Evolutionary conservation across 2,888 invertebrate species (phyloP), one percentile per base, ranked within the genome.

Genomic region (Acleris sparsana): DNA sequence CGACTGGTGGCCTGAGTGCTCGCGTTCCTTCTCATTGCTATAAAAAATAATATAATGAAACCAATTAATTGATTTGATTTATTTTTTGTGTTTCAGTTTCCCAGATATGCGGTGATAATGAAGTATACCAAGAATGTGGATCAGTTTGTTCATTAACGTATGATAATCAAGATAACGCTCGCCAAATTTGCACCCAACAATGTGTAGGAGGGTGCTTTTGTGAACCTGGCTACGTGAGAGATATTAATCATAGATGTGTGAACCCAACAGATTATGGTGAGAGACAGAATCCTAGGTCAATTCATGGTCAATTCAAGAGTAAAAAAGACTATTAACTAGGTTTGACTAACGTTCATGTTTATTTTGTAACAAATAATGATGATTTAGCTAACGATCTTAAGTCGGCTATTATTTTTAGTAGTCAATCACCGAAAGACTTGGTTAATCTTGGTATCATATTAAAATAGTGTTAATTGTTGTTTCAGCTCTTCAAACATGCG

Each of bases 131-230:
- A 18, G 18, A 61, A 3, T 66, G 65, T n/a, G 65, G 65, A 13
- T 25, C 25, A 62, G 56, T 3, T 66, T 61, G 13, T 25, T 61
- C 65, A 3, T n/a, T 52, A 16, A 62, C 65, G 22, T 66, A 61
- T 18, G 61, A 61, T 16, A 66, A 66, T 39, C 51, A 52, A 33
- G 61, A 61, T 17, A 66, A 52, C 16, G 46, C 61, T 52, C 52
- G 56, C 16, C 44, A 44, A 22, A 7, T 13, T 2, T 62, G 65
- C 66, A 46, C n/a, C 13, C 33, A 7, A 2, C 57, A 62, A 25
- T 66, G 66, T n/a, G 39, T 57, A 9, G 57, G 52, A 22, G 66
- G 46, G 22, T 65, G 65, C 29, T 65, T 61, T 55, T 65, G 65
- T 39, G 43, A 65, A 56, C 33, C 49, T 7, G 60, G 65, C 18